Conservation (phyloP, 2,113 vertebrate species). For the Daphoenositta chrysoptera region DNA sequence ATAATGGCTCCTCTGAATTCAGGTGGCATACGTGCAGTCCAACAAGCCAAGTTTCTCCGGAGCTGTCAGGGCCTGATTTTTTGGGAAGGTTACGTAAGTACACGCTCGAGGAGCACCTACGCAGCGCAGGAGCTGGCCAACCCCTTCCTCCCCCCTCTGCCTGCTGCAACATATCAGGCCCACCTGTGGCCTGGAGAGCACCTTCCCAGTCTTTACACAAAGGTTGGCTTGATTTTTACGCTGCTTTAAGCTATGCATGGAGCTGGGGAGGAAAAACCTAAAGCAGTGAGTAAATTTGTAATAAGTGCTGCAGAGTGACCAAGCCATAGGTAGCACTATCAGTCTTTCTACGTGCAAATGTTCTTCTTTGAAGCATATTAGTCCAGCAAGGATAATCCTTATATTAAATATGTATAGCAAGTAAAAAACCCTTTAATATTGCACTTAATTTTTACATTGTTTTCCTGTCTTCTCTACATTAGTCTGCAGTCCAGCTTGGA, state of each 20-base stretch:
- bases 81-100: slow-evolving; percentile 21
- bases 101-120: neutral
- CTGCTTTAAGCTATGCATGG: neutral
- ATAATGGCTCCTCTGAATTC: neutral
- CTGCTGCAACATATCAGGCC: neutral
- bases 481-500: neutral
- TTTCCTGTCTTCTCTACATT: neutral
- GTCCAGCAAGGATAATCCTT: neutral
- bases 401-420: neutral
- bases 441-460: neutral
- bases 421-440: neutral
- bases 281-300: neutral
- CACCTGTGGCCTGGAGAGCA: neutral
- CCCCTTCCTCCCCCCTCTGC: neutral
- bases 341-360: neutral
- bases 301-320: neutral
- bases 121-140: neutral
- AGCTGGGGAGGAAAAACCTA: neutral
- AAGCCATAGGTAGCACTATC: neutral
- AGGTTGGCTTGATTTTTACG: neutral
- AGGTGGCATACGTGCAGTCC: slow-evolving; percentile 13
- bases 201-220: neutral
- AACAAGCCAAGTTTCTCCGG: slow-evolving; percentile 12
- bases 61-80: slow-evolving; percentile 54
- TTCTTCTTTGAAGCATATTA: neutral